Percentiles rank a stretch among this genome's conserved stretches.
Conservation (phyloP, 1,140 invertebrate genomes). For the Drosophila leontia region DNA sequence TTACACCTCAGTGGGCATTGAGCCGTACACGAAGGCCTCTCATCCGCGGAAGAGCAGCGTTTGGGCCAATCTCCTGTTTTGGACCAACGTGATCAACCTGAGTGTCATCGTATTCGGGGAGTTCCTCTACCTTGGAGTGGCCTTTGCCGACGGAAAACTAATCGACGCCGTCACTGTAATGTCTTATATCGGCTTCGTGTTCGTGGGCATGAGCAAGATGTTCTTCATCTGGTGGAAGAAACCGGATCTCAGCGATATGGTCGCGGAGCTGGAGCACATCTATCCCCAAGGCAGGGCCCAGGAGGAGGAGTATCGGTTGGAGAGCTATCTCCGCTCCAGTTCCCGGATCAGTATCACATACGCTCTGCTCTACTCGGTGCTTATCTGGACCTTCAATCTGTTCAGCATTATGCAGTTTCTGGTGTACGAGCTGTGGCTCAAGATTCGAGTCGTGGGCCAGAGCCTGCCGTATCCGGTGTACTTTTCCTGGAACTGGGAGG, state of each 20-base stretch:
- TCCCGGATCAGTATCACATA: conserved; percentile 60
- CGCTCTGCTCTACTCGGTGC: conserved; percentile 60
- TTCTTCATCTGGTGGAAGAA: conserved; percentile 64
- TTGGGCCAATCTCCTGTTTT: conserved; percentile 47
- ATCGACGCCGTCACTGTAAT: conserved; percentile 64
- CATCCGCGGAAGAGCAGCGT: not conserved
- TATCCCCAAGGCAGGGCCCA: conserved; percentile 43
- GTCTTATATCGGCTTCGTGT: conserved; percentile 75
- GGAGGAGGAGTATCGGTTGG: conserved; percentile 51
- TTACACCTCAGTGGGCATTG: conserved; percentile 59
- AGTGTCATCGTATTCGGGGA: conserved; percentile 30
- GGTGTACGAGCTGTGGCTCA: conserved; percentile 62
- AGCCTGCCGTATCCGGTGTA: conserved; percentile 67
- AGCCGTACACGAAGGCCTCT: conserved; percentile 43
- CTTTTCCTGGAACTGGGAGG: conserved; percentile 56
- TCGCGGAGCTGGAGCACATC: conserved; percentile 52
- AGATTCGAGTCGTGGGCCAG: conserved; percentile 38
- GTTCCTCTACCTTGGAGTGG: conserved; percentile 48
- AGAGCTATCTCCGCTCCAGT: conserved; percentile 50
- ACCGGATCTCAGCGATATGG: conserved; percentile 42
- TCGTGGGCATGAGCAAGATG: conserved; percentile 70
- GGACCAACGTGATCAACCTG: conserved; percentile 60
- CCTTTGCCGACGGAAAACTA: conserved; percentile 36
- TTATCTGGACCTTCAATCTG: conserved; percentile 78
- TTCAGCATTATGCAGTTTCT: conserved; percentile 63